Evolutionary conservation across 64 coral and sea anemone species (phyloP).

Genomic region (Hydrozoanthus tunicans): DNA sequence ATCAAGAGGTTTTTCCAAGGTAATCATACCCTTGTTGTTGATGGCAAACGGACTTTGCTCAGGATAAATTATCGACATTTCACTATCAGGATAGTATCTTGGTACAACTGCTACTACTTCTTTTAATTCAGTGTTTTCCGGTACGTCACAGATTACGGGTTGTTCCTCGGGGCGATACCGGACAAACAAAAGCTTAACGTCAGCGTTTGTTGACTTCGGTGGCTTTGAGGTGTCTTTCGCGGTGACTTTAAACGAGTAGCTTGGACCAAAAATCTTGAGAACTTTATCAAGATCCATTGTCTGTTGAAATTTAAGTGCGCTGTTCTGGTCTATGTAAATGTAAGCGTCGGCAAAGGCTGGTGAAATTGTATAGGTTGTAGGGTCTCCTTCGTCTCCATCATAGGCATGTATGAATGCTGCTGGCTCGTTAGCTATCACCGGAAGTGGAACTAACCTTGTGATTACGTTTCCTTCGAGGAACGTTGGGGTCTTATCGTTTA

Average conservation of each 20-base stretch:
- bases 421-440: constrained; percentile 48
- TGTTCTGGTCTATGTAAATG: constrained; percentile 59
- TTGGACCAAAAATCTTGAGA: constrained; percentile 22
- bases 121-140: constrained; percentile 59
- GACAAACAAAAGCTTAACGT: constrained; percentile 67
- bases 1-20: constrained; percentile 63
- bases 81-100: constrained; percentile 72
- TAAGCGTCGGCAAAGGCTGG: constrained; percentile 23
- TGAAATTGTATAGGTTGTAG: constrained; percentile 57
- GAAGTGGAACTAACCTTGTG: constrained; percentile 32
- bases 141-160: constrained; percentile 70
- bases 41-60: constrained; percentile 75
- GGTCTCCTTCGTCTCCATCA: constrained; percentile 65
- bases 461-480: constrained; percentile 69
- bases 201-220: constrained; percentile 45
- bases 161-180: constrained; percentile 67
- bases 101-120: constrained; percentile 75
- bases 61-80: constrained; percentile 68
- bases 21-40: constrained; percentile 68
- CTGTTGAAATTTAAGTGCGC: constrained; percentile 58
- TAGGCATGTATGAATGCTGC: constrained; percentile 45
- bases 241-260: constrained; percentile 56
- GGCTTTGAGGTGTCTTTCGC: constrained; percentile 69
- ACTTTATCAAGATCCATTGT: constrained; percentile 49
- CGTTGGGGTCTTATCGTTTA: constrained; percentile 76